Evolutionary conservation across 2,113 vertebrate genomes (phyloP), one percentile per base, ranked within the genome.

Genomic region (Crypturellus undulatus): DNA sequence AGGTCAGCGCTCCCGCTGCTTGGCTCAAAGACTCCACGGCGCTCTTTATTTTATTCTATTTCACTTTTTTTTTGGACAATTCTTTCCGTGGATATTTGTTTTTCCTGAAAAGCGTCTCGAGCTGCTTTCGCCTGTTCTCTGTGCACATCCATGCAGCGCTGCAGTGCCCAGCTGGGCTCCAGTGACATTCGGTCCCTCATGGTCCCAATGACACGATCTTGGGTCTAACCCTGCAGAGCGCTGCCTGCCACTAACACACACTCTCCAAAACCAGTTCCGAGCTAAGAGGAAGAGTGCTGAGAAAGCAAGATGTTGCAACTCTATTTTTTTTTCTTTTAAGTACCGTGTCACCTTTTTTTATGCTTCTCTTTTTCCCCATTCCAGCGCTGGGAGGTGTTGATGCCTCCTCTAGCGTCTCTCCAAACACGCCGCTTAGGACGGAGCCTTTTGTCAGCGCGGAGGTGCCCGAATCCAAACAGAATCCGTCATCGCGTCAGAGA

Each of bases 391-490:
- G 90, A 97, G 88, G 77, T 51, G 85, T 59, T 81, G 83, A 49
- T 92, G 60, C 72, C 83, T 93, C 88, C 76, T 60, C 73, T 67
- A 69, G 17, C 0, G 2, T 49, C 88, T 87, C 52, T 90, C 62
- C 73, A 81, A 94, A 93, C 90, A 60, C 30, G 52, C 43, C 73
- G 58, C 47, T 43, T 84, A 81, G 10, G 79, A 47, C 20, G 43
- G 73, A 72, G 58, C 15, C 85, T 94, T 84, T 67, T 71, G 72
- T 86, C 93, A 86, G 79, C 92, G 28, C 24, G 2, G 67, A 56
- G 92, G 76, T 92, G 95, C 36, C 90, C 65, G 94, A 90, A 85
- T 8, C 85, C 25, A 89, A 95, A 92, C 14, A 94, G 81, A 91
- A 89, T 77, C 83, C 5, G 0, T 92, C 92, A 87, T 84, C 89